Conservation (phyloP, 2,888 invertebrate species). For the Copidosoma aretas region DNA sequence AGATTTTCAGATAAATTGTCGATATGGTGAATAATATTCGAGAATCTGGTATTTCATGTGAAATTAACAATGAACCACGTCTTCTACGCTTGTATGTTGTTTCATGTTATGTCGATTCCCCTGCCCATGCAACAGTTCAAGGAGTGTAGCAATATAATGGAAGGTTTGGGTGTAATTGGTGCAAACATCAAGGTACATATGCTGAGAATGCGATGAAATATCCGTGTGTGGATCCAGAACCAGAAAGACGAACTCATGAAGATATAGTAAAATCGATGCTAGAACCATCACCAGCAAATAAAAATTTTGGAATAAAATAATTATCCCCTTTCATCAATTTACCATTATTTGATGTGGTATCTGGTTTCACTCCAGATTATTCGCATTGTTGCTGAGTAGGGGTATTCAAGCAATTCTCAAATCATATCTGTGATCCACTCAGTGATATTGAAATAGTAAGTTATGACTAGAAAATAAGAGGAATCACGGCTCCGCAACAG, state of each 20-base stretch:
- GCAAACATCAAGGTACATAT: slow-evolving; percentile 7
- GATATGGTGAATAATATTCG: slow-evolving; percentile 11
- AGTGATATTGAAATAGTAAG: neutral
- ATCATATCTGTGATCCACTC: neutral
- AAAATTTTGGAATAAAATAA: slow-evolving; percentile 2
- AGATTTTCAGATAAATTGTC: neutral
- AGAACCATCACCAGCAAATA: neutral
- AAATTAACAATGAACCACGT: neutral
- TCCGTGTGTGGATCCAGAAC: neutral
- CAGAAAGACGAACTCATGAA: too few relatives aligned
- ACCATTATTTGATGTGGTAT: slow-evolving; percentile 15
- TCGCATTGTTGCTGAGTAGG: slow-evolving; percentile 15
- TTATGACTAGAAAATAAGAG: slow-evolving; percentile 2
- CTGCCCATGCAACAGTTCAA: slow-evolving; percentile 1
- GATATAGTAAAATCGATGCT: neutral
- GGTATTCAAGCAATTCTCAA: slow-evolving; percentile 2
- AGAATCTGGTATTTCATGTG: neutral
- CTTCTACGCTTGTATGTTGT: neutral
- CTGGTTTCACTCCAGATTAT: slow-evolving; percentile 18
- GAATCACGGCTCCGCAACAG: slow-evolving; percentile 14
- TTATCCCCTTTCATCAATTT: slow-evolving; percentile 25
- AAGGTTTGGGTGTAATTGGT: slow-evolving; percentile 2
- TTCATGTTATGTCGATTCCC: slow-evolving; percentile 1
- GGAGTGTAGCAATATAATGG: slow-evolving; percentile 13
- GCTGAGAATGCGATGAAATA: neutral